Percentiles rank a stretch among this genome's conserved stretches.
Evolutionary conservation across 1,140 invertebrate species (phyloP).

Genomic region (Drosophila nasuta): DNA sequence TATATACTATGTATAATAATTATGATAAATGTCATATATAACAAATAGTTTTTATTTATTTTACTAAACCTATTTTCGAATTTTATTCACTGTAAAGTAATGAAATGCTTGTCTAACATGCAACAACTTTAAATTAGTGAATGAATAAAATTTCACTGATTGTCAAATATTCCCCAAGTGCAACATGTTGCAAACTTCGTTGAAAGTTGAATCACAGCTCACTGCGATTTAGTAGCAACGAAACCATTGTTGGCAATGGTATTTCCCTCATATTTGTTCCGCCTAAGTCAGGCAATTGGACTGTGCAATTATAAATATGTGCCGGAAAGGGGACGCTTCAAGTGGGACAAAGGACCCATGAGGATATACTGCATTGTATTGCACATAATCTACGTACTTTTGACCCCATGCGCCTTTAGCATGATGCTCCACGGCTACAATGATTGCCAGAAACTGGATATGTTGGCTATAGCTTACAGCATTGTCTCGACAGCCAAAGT

Average conservation of each 20-base stretch:
- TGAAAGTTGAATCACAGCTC: neutral
- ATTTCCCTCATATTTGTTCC: neutral
- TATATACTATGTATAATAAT: too few species aligned
- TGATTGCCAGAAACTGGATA: constrained; percentile 36
- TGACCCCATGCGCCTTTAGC: constrained; percentile 31
- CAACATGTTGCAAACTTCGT: too few species aligned
- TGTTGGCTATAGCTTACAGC: constrained; percentile 50
- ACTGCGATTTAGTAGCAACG: neutral
- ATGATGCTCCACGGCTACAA: constrained; percentile 39
- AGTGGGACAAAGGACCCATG: constrained; percentile 25
- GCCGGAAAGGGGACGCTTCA: constrained; percentile 3
- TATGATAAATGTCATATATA: too few species aligned
- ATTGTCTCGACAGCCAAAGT: constrained; percentile 36
- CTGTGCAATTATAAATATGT: constrained; percentile 51
- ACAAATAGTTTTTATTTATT: too few species aligned
- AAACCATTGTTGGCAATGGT: constrained; percentile 1
- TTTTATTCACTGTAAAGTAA: too few species aligned
- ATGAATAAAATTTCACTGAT: too few species aligned
- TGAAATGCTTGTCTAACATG: too few species aligned
- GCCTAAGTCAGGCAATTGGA: constrained; percentile 46
- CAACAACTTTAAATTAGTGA: too few species aligned
- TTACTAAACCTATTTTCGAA: too few species aligned
- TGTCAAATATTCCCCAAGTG: too few species aligned
- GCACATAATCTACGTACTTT: constrained; percentile 47
- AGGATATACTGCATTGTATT: constrained; percentile 45